Conservation (phyloP, 2,888 invertebrate species). For the Eupithecia vulgata region DNA sequence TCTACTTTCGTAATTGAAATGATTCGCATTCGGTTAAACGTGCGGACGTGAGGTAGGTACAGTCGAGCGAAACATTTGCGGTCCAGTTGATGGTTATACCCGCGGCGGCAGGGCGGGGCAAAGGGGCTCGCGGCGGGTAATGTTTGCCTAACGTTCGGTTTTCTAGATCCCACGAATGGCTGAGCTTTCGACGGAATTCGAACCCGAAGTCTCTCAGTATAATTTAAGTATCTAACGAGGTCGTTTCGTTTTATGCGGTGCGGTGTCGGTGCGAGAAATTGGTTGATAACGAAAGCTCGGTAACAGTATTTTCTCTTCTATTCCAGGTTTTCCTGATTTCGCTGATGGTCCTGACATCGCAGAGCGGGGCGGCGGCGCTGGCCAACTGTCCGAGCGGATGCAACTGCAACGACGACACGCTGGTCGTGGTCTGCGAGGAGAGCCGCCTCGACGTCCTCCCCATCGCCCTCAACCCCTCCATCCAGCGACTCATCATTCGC, state of each 20-base stretch:
- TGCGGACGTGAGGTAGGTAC: slow-evolving; percentile 38
- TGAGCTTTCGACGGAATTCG: slow-evolving; percentile 48
- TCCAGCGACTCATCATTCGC: slow-evolving; percentile 91
- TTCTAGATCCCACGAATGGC: slow-evolving; percentile 40
- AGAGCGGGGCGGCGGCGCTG: slow-evolving; percentile 81
- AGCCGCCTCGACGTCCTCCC: slow-evolving; percentile 95
- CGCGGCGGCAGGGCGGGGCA: slow-evolving; percentile 37
- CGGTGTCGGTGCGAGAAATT: slow-evolving; percentile 15
- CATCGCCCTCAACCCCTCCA: slow-evolving; percentile 95
- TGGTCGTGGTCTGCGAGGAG: slow-evolving; percentile 93
- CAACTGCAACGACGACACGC: slow-evolving; percentile 94
- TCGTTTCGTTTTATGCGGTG: slow-evolving; percentile 26
- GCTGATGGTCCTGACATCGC: slow-evolving; percentile 68
- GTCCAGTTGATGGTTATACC: slow-evolving; percentile 48
- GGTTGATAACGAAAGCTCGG: slow-evolving; percentile 26
- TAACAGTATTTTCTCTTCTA: slow-evolving; percentile 40
- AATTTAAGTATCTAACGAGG: slow-evolving; percentile 29
- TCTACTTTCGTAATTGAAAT: slow-evolving; percentile 50
- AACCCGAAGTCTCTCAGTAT: slow-evolving; percentile 33
- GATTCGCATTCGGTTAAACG: slow-evolving; percentile 48
- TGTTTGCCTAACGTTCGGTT: slow-evolving; percentile 45
- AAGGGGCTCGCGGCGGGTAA: slow-evolving; percentile 41
- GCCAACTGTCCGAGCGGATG: slow-evolving; percentile 95
- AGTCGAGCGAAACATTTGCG: slow-evolving; percentile 50
- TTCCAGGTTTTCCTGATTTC: slow-evolving; percentile 76